phyloP scores from a whole-genome alignment of 2,797 vertebrate species.

The Gila robusta region DNA sequence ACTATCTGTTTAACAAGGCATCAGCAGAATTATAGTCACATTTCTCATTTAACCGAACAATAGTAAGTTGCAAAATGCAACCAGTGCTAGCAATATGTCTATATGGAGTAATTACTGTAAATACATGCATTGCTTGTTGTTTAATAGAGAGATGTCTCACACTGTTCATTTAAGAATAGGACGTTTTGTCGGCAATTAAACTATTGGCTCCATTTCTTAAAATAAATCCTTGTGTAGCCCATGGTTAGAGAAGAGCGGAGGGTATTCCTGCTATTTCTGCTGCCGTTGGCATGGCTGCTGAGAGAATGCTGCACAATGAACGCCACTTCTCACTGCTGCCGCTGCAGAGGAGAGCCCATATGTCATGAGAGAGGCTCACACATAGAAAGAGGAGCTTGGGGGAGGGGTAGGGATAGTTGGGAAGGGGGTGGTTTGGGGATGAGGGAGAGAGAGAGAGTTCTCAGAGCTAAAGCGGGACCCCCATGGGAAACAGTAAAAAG shows the following conservation, averaged over 20 bases:
- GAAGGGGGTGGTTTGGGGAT: slow-evolving; percentile 38
- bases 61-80: neutral
- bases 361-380: slow-evolving; percentile 63
- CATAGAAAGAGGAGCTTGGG: slow-evolving; percentile 59
- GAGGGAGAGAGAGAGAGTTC: slow-evolving; percentile 51
- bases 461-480: slow-evolving; percentile 58
- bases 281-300: slow-evolving; percentile 63
- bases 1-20: neutral
- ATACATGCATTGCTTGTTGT: slow-evolving; percentile 1
- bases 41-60: neutral
- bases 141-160: slow-evolving; percentile 11
- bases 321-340: slow-evolving; percentile 62
- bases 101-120: neutral
- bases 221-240: slow-evolving; percentile 39
- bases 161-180: slow-evolving; percentile 32
- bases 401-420: slow-evolving; percentile 53
- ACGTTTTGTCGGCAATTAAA: slow-evolving; percentile 50
- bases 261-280: slow-evolving; percentile 56
- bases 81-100: neutral
- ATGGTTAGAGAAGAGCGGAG: slow-evolving; percentile 36
- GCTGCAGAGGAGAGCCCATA: slow-evolving; percentile 69
- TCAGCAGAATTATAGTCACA: neutral
- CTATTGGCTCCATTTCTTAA: slow-evolving; percentile 36
- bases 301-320: slow-evolving; percentile 62
- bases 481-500: slow-evolving; percentile 60